Evolutionary conservation across 2,113 vertebrate genomes (phyloP).

Genomic region (Anolis sagrei): DNA sequence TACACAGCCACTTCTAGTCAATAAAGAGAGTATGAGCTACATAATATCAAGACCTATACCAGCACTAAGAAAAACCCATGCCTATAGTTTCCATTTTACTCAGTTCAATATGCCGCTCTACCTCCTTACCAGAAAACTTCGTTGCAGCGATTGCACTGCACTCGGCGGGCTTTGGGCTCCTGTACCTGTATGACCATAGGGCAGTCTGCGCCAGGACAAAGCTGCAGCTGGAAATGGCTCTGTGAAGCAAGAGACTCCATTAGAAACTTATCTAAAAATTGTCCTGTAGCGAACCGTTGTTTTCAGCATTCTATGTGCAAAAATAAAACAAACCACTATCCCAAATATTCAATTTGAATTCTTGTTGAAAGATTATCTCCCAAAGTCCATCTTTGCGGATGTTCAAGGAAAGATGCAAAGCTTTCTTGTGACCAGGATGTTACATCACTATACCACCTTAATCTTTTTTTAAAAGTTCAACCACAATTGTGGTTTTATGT

Average conservation of each 20-base stretch:
- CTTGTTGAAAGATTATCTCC: no score
- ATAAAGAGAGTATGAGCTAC: not conserved
- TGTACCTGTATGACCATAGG: slow-evolving; percentile 99
- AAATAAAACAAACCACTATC: not conserved
- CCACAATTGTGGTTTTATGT: no score
- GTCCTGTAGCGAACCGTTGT: not conserved
- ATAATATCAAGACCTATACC: not conserved
- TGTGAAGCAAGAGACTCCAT: slow-evolving; percentile 66
- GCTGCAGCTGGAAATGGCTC: slow-evolving; percentile 98
- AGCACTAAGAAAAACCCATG: slow-evolving; percentile 40
- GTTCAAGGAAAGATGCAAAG: no score
- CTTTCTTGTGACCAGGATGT: no score
- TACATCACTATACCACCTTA: not conserved
- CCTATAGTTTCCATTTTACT: not conserved
- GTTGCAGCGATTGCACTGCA: slow-evolving; percentile 96
- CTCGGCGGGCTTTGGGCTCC: slow-evolving; percentile 95
- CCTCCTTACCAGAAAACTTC: slow-evolving; percentile 97
- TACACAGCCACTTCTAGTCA: no score
- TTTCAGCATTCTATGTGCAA: not conserved
- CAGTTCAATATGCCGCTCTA: slow-evolving; percentile 40
- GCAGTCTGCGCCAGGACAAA: slow-evolving; percentile 98
- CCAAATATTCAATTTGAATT: no score
- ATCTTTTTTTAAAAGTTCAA: no score
- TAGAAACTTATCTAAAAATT: slow-evolving; percentile 5
- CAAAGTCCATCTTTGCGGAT: not conserved